Percentiles rank a stretch among this genome's conserved stretches.
phyloP scores from a whole-genome alignment of 2,888 invertebrate species.

The Melanargia galathea region DNA sequence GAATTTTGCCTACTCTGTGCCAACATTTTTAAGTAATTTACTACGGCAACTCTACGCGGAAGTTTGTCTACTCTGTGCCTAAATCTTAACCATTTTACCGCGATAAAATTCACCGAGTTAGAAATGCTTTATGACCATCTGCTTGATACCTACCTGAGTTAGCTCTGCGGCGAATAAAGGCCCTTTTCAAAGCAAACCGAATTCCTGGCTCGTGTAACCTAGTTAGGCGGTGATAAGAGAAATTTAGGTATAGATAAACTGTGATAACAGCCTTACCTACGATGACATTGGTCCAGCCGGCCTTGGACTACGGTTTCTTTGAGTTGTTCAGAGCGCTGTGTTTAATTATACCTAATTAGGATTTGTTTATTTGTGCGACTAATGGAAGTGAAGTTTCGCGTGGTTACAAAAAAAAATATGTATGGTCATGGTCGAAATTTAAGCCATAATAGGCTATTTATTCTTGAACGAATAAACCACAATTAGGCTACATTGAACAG shows the following conservation, averaged over 20 bases:
- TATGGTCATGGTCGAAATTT: neutral
- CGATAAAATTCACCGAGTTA: neutral
- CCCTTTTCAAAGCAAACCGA: constrained; percentile 28
- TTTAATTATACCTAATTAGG: constrained; percentile 13
- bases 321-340: constrained; percentile 12
- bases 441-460: too few relatives aligned
- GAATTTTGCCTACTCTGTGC: too few relatives aligned
- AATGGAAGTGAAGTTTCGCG: neutral
- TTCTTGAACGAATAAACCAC: too few relatives aligned
- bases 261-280: constrained; percentile 70
- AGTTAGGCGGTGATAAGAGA: constrained; percentile 68
- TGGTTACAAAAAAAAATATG: neutral
- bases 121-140: neutral
- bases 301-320: constrained; percentile 53
- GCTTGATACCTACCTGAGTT: neutral
- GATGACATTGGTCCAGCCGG: constrained; percentile 65
- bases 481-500: too few relatives aligned
- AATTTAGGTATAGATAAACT: constrained; percentile 66
- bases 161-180: constrained; percentile 19
- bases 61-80: too few relatives aligned
- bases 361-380: constrained; percentile 3
- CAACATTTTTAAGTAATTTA: too few relatives aligned
- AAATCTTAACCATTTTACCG: neutral
- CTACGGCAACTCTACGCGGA: too few relatives aligned
- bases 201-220: constrained; percentile 57